These are phyloP conservation scores for Montifringilla adamsi DNA, from an alignment of 2,113 vertebrate species.

Conservation along the genomic window DNA sequence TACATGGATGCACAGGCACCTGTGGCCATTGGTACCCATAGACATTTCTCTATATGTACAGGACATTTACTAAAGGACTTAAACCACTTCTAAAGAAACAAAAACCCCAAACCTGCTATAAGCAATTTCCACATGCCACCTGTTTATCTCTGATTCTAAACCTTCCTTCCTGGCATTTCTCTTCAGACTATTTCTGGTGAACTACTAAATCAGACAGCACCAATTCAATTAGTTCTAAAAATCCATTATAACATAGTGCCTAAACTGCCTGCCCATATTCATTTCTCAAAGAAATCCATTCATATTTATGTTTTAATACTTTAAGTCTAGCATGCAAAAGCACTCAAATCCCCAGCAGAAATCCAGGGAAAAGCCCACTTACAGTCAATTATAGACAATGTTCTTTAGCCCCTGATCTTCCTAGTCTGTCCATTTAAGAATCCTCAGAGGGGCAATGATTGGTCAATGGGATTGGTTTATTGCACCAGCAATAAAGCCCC, in stretches of 20 bases:
- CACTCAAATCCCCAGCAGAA: slow-evolving; percentile 46
- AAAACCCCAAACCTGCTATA: not conserved
- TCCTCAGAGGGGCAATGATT: not conserved
- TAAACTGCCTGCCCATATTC: slow-evolving; percentile 33
- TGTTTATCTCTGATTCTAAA: not conserved
- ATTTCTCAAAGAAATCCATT: slow-evolving; percentile 49
- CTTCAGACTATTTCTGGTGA: not conserved
- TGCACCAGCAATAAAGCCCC: not conserved
- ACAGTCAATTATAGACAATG: not conserved
- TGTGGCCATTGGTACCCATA: not conserved
- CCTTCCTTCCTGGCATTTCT: not conserved
- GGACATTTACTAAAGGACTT: not conserved
- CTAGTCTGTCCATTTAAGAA: not conserved
- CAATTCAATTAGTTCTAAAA: slow-evolving; percentile 47
- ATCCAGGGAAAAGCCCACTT: slow-evolving; percentile 22
- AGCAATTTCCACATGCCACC: not conserved
- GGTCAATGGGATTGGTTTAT: not conserved
- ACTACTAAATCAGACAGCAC: slow-evolving; percentile 22
- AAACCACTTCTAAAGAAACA: not conserved
- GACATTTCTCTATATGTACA: not conserved
- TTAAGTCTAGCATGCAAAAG: slow-evolving; percentile 39
- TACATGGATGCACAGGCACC: not conserved
- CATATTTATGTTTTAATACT: slow-evolving; percentile 62
- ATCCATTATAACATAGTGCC: slow-evolving; percentile 30
- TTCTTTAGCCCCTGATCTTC: slow-evolving; percentile 4